These are phyloP conservation scores for Oegoconia quadripuncta DNA, from an alignment of 2,888 invertebrate species.

Conservation along the genomic window DNA sequence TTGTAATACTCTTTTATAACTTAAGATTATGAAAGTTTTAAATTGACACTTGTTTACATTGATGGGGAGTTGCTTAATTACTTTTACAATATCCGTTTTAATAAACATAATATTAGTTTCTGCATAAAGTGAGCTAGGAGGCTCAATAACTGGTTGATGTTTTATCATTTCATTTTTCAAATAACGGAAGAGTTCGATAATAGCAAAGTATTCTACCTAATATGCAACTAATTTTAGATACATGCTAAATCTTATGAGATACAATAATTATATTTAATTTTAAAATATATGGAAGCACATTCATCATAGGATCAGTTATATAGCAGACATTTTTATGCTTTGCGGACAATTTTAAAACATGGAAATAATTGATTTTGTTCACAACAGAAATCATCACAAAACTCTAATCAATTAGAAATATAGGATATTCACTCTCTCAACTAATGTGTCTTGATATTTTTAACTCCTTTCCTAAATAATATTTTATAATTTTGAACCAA, in stretches of 20 bases:
- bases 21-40: neutral
- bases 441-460: no score
- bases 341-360: no score
- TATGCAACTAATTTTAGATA: constrained; percentile 2
- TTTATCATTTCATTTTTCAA: no score
- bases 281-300: constrained; percentile 34
- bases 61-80: no score
- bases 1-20: neutral
- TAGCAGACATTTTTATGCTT: neutral
- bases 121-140: no score
- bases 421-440: neutral
- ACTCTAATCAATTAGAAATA: neutral
- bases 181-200: no score
- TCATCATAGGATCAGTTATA: constrained; percentile 13
- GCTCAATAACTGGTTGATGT: no score
- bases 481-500: no score
- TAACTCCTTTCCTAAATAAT: no score
- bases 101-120: no score
- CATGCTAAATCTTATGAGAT: neutral
- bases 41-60: constrained; percentile 1
- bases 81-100: no score
- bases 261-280: constrained; percentile 5
- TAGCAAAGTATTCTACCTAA: constrained; percentile 1
- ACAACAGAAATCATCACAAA: neutral
- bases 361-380: no score